Evolutionary conservation across 64 coral and sea anemone genomes (phyloP), one percentile per base, ranked within the genome.

Genomic region (Platygyra sinensis): DNA sequence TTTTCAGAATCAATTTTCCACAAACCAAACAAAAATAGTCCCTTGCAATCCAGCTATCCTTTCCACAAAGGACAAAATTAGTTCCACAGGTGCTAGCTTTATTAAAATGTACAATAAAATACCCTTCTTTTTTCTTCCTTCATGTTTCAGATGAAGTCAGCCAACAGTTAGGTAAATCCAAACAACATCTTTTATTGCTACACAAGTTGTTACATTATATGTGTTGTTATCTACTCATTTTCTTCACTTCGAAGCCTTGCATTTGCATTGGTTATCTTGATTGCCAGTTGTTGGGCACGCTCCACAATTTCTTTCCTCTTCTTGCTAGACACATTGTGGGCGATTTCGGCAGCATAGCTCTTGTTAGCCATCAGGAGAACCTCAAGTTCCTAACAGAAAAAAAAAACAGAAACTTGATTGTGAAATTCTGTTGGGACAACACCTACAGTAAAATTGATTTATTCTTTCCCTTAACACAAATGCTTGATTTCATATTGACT

Each of bases 241-340:
- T 99, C 96, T 79, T 99, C 96, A 50, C 94, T 99, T 74, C 96
- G 88, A 73, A 99, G 93, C 49, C 93, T 95, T 46, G 96, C 96
- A 79, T 88, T 95, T n/a, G 82, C 84, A 79, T 99, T 99, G 51
- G 96, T 99, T 30, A 99, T 86, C 64, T 99, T 99, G 72, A 99
- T 95, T 39, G 87, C 83, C 52, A 98, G 90, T 67, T 98, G 93
- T 83, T 95, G 96, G 59, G 96, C 96, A 24, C 94, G 92, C 74
- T 99, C 96, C n/a, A 99, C 62, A 88, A 99, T 99, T 49, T 83
- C 82, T 75, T 99, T 99, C n/a, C 96, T 77, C 83, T 99, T 99
- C 33, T 77, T 95, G 55, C 93, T 99, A 0, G 96, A 99, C 9
- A 99, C 96, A 83, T 93, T 99, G 91, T 99, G 96, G 20, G 93